Base-by-base conservation (phyloP, 2,888 invertebrate genomes). In the Calameuta filiformis region DNA sequence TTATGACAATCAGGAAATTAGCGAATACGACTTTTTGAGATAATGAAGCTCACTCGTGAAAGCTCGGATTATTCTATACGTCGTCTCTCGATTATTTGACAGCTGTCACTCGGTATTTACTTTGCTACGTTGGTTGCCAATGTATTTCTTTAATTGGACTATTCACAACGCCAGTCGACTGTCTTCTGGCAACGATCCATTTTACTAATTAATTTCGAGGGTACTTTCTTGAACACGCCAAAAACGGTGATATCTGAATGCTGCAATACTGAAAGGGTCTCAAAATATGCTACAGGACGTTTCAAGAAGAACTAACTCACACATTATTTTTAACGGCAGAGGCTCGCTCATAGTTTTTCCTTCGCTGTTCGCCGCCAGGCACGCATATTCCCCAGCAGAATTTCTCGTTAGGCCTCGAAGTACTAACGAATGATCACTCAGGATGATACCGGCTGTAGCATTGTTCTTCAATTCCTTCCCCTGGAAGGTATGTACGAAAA, bases 301-400 rank as follows among this genome's bases (percentile, higher is more conserved):
- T 40, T 15, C 15, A 40, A 40, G 40, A 40, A 40, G 12, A 69
- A 69, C 9, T 12, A 85, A 92, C 93, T 93, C 88, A 93, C 93
- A 93, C 92, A 93, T 93, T 83, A 93, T 92, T 85, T 92, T 91
- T 77, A 93, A 92, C 71, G 90, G 86, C 37, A 93, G 93, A 0
- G 92, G 90, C 81, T 93, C 93, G 86, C 93, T 93, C 81, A 90
- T 90, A 37, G 93, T 92, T 82, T 95, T 96, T 73, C 97, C 97
- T 91, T 97, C 97, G 79, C 95, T 94, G 92, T 97, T 97, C 79
- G 95, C 96, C 40, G 97, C 97, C 91, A 96, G 93, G 90, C 97
- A 97, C 78, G 96, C 96, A 92, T 97, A 97, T 91, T 96, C 95
- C 6, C 97, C 97, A n/a, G 96, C 97, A 40, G 96, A 96, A 80